phyloP scores from a whole-genome alignment of 92 coral and sea anemone genomes.

The Desmophyllum pertusum region DNA sequence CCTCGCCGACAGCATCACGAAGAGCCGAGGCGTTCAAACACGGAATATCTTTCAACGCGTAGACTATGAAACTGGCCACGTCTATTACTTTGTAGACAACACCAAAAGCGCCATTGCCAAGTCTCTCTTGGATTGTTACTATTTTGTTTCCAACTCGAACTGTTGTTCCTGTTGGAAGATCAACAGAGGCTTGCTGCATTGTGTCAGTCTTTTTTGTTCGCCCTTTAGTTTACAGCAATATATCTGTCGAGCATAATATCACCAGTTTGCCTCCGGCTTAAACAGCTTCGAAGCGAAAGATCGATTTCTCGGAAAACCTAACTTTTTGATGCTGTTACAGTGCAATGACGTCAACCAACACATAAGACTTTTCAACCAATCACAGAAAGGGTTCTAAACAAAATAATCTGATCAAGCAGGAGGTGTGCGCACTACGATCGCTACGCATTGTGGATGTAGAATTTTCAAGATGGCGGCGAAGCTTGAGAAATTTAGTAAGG shows the following conservation, averaged over 20 bases:
- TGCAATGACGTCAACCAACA: too few relatives aligned
- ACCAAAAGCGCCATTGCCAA: conserved; percentile 85
- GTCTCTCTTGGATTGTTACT: conserved; percentile 11
- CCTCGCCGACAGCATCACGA: conserved; percentile 13
- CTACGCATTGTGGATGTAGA: too few relatives aligned
- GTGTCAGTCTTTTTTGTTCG: background rate
- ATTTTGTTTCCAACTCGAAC: conserved; percentile 3
- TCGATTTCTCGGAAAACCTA: too few relatives aligned
- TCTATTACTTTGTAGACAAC: conserved; percentile 65
- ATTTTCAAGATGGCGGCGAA: too few relatives aligned
- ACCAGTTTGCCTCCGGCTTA: background rate
- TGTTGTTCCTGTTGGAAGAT: background rate
- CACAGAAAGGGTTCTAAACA: too few relatives aligned
- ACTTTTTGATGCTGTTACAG: too few relatives aligned
- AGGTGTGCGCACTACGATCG: too few relatives aligned
- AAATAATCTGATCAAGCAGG: too few relatives aligned
- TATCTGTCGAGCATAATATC: background rate
- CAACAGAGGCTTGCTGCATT: background rate
- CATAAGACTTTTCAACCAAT: too few relatives aligned
- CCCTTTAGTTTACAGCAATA: background rate
- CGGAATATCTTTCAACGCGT: conserved; percentile 20
- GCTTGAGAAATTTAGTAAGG: too few relatives aligned
- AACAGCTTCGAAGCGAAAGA: too few relatives aligned
- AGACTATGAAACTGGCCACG: conserved; percentile 15
- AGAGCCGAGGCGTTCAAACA: background rate